Percentiles rank a stretch among this genome's conserved stretches.
Conservation (phyloP, 2,113 vertebrate species). For the Corvus hawaiiensis region DNA sequence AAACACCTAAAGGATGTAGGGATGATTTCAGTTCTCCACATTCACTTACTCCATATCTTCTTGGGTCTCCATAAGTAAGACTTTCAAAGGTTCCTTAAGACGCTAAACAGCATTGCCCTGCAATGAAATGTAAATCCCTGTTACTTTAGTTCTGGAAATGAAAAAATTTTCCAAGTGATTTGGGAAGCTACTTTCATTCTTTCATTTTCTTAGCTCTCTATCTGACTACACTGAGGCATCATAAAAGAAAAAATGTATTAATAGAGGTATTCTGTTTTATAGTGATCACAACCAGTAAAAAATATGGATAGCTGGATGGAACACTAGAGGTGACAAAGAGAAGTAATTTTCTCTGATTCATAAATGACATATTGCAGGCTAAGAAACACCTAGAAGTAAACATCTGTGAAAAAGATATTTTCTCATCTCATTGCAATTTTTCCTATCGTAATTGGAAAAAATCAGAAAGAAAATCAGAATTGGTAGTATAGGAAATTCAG, state of each 20-base stretch:
- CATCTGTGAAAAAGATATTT: background rate
- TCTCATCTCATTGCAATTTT: background rate
- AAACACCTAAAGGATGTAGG: background rate
- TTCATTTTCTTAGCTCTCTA: background rate
- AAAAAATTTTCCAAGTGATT: background rate
- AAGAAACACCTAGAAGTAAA: background rate
- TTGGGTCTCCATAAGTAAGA: background rate
- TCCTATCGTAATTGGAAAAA: background rate
- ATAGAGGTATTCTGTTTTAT: background rate
- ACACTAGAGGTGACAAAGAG: background rate
- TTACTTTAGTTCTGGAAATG: background rate
- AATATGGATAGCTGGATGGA: background rate
- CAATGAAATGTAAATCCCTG: background rate
- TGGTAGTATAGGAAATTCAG: background rate
- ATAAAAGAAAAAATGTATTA: background rate
- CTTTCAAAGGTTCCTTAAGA: background rate
- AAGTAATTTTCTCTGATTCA: background rate
- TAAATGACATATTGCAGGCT: background rate
- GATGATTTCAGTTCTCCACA: background rate
- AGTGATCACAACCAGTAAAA: background rate
- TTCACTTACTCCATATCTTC: background rate
- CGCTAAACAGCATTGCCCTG: background rate
- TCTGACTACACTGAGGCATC: background rate
- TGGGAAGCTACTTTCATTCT: background rate
- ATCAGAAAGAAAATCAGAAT: background rate